Conservation (phyloP, 1,140 invertebrate species). For the Rhysida immarginata region DNA sequence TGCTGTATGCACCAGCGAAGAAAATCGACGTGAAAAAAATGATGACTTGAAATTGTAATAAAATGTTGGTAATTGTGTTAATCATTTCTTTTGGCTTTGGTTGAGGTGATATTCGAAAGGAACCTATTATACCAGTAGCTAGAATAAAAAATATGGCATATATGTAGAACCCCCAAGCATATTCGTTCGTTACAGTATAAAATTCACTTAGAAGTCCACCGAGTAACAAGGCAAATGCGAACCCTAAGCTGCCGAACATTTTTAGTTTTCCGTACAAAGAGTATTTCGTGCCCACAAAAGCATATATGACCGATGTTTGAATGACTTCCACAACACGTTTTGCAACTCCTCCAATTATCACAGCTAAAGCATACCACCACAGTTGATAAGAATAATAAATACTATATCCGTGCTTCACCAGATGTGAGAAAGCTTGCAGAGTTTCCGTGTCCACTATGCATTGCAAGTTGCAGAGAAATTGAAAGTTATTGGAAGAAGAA, state of each 20-base stretch:
- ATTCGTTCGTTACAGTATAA: background rate
- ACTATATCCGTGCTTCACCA: background rate
- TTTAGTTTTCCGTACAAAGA: background rate
- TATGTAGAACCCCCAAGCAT: background rate
- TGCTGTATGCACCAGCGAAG: background rate
- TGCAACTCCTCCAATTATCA: background rate
- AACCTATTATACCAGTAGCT: background rate
- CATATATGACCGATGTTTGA: background rate
- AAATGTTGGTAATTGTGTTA: background rate
- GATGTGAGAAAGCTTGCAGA: background rate
- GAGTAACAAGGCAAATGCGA: background rate
- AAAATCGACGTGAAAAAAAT: background rate
- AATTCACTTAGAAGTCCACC: background rate
- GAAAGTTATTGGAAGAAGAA: background rate
- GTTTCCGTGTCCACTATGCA: background rate
- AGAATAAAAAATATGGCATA: background rate
- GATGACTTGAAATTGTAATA: background rate
- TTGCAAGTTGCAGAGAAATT: background rate
- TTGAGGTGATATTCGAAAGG: background rate
- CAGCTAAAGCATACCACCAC: background rate
- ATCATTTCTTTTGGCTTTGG: background rate
- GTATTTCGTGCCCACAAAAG: background rate
- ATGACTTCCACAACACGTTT: background rate
- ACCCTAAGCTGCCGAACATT: constrained; percentile 1
- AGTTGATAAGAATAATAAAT: background rate